Base-by-base conservation (phyloP, 2,888 invertebrate genomes). In the Anorthoa munda region DNA sequence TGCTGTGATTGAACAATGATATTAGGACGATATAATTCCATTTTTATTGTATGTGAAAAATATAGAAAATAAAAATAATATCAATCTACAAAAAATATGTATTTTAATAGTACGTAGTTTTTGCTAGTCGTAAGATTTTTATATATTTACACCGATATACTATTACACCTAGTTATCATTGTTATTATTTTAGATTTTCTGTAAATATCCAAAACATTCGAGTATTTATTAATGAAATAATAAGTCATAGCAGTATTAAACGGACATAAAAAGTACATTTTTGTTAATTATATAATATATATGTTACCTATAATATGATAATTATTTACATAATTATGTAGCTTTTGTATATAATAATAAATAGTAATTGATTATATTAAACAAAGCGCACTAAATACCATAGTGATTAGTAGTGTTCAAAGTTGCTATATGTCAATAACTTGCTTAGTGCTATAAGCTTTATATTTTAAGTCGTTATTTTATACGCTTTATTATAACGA, bases 121-220 rank as follows among this genome's bases (percentile, higher is more conserved):
- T 55, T 26, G 72, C 53, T 70, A 70, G 26, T 55, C 2, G 18
- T 70, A 70, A 71, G 45, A 55, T 46, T 26, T n/a, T 68, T 69
- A 69, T 51, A 2, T 51, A 39, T 50, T 59, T 59, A 39, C 39
- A 59, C 12, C n/a, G 3, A 46, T 18, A 11, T 46, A 26, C 7
- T 26, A 26, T 15, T 15, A 50, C 15, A 50, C 31, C 13, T 12
- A 15, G 39, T 67, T n/a, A 26, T 63, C n/a, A 2, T 39, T 9
- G 39, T 39, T 46, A 31, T 26, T 67, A 15, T 65, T 65, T 26
- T 26, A 66, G 15, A 50, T 50, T 18, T n/a, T 3, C 26, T 50
- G 18, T 39, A 50, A 39, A 23, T 23, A 50, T 66, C 21, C 50
- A 11, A 17, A 21, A 50, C 21, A 48, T 56, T 66, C 13, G 7